A percentile compares a stretch with the other conserved stretches of the same genome.
phyloP scores from a whole-genome alignment of 1,140 invertebrate species.

The Drosophila malerkotliana region DNA sequence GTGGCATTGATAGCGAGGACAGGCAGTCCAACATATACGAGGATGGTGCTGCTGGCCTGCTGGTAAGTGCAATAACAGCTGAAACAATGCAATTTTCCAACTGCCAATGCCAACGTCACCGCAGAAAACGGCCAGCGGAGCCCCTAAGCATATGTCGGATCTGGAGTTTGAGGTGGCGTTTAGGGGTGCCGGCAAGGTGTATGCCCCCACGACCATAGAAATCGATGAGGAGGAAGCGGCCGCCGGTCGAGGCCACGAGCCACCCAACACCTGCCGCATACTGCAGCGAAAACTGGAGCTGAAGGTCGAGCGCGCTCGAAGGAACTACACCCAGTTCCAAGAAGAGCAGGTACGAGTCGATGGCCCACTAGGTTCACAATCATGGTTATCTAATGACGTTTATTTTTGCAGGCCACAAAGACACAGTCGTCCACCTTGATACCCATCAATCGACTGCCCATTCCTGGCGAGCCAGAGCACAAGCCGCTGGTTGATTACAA shows the following conservation, averaged over 20 bases:
- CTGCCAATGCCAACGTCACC: constrained; percentile 30
- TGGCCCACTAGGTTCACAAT: background rate
- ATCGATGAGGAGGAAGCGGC: constrained; percentile 70
- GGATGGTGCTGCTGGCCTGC: constrained; percentile 66
- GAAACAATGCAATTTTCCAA: constrained; percentile 30
- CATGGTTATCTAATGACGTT: background rate
- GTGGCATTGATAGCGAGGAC: constrained; percentile 82
- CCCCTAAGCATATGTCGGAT: constrained; percentile 76
- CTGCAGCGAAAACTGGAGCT: constrained; percentile 82
- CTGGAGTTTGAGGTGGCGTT: constrained; percentile 79
- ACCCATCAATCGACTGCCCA: constrained; percentile 78
- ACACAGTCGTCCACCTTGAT: constrained; percentile 79
- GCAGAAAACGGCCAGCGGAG: constrained; percentile 74
- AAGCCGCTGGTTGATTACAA: constrained; percentile 83
- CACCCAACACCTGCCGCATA: constrained; percentile 82
- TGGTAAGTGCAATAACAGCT: constrained; percentile 53
- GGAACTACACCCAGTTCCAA: constrained; percentile 79
- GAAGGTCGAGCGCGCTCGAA: constrained; percentile 82
- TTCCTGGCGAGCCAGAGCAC: constrained; percentile 76
- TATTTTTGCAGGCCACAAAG: constrained; percentile 62
- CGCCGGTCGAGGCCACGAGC: constrained; percentile 55
- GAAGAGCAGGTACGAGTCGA: constrained; percentile 67
- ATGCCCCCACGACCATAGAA: constrained; percentile 73
- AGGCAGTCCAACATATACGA: constrained; percentile 74
- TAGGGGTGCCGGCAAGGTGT: constrained; percentile 70